A percentile compares a stretch with the other conserved stretches of the same genome.
These are phyloP conservation scores for Perizoma flavofasciatum DNA, from an alignment of 2,888 invertebrate genomes.

Conservation along the genomic window DNA sequence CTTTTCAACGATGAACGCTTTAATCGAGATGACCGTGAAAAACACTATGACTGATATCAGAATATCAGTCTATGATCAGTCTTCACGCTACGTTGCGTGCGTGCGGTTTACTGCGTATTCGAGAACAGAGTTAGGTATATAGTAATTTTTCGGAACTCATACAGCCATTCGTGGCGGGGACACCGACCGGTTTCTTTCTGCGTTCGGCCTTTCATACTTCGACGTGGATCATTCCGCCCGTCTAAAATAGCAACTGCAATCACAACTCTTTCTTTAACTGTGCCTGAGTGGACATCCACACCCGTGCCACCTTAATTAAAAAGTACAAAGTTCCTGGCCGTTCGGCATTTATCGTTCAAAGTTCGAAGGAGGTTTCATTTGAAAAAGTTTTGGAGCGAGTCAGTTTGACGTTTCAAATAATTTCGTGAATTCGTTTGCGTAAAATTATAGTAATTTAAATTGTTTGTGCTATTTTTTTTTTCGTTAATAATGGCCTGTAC, in stretches of 20 bases:
- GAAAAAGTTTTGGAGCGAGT: slow-evolving; percentile 31
- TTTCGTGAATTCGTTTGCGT: slow-evolving; percentile 6
- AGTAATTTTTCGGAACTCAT: slow-evolving; percentile 17
- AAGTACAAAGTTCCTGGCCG: slow-evolving; percentile 35
- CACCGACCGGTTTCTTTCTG: slow-evolving; percentile 47
- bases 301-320: slow-evolving; percentile 24
- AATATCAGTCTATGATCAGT: no score
- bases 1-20: no score
- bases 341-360: slow-evolving; percentile 28
- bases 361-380: slow-evolving; percentile 20
- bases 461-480: slow-evolving; percentile 29
- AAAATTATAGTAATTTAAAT: slow-evolving; percentile 23
- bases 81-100: slow-evolving; percentile 29
- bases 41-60: no score
- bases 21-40: no score
- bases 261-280: slow-evolving; percentile 23
- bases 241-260: slow-evolving; percentile 38
- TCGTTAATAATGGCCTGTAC: slow-evolving; percentile 61
- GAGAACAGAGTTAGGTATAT: slow-evolving; percentile 39
- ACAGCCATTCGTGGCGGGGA: slow-evolving; percentile 41
- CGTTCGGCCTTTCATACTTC: slow-evolving; percentile 45
- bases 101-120: slow-evolving; percentile 36
- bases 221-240: slow-evolving; percentile 45
- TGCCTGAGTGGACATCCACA: slow-evolving; percentile 16
- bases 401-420: slow-evolving; percentile 27